Evolutionary conservation across 2,888 invertebrate genomes (phyloP), one percentile per base, ranked within the genome.

Genomic region (Steromphala cineraria): DNA sequence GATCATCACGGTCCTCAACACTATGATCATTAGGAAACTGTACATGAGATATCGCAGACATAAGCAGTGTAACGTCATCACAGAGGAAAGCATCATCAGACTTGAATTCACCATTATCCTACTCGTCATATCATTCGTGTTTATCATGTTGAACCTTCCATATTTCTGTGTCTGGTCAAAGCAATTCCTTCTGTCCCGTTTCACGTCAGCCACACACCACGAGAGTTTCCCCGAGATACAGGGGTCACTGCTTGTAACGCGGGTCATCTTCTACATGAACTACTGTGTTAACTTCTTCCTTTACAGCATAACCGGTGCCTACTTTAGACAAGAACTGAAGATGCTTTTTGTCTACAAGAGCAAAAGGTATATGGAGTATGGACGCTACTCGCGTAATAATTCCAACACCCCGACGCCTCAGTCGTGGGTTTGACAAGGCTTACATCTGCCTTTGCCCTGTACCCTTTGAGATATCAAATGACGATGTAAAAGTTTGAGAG

Each of bases 211-310:
- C 31, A 55, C 55, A n/a, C 75, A 79, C 19, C 24, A 40, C 52
- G 78, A 46, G 3, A 40, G 24, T 24, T 75, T 75, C 52, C 24
- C 46, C 0, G 75, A 52, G 19, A 46, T 87, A 86, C 86, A 82
- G 40, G 88, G 86, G 3, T 82, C 88, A 7, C 81, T 90, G 28
- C 86, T 81, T 24, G 85, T 91, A 13, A 88, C 90, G 5, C 82
- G 90, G 71, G 89, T 91, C 0, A 88, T 92, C 52, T 92, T 91
- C 82, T 90, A 88, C 78, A 81, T 90, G 81, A 92, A 92, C 83
- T 92, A 91, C 81, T 91, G 91, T 80, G 85, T 90, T 28, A 92
- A 92, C 84, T 92, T 92, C 80, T 91, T 92, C 83, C 85, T 92
- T 55, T 92, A 91, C 79, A 89, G 88, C 81, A 87, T 92, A 31